A percentile compares a stretch with the other conserved stretches of the same genome.
phyloP scores from a whole-genome alignment of 2,113 vertebrate species.

The Mobula hypostoma region DNA sequence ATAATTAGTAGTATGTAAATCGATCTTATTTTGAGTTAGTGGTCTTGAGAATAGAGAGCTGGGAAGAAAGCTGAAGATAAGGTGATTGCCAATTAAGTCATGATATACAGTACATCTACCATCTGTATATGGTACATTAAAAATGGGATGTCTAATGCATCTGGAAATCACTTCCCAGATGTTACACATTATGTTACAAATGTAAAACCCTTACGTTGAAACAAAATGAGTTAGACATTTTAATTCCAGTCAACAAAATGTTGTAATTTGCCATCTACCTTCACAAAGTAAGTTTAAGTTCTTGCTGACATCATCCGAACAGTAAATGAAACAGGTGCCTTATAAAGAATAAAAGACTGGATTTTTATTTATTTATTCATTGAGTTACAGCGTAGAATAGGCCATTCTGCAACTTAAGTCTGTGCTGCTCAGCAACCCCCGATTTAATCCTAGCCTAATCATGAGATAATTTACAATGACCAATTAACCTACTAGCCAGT shows the following conservation, averaged over 20 bases:
- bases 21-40: background rate
- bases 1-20: background rate
- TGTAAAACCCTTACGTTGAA: background rate
- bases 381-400: no score
- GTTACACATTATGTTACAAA: background rate
- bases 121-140: background rate
- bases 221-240: background rate
- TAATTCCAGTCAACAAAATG: background rate
- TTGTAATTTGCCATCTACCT: background rate
- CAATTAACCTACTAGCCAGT: no score
- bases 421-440: no score
- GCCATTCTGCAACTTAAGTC: no score
- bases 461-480: no score
- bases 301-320: background rate
- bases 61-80: background rate
- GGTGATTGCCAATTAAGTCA: background rate
- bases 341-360: background rate
- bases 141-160: background rate
- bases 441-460: no score
- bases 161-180: background rate
- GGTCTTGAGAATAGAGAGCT: background rate
- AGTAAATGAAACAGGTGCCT: background rate
- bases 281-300: background rate
- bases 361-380: no score
- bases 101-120: constrained; percentile 8